Conservation (phyloP, 1,140 invertebrate species). For the Zophobas morio region DNA sequence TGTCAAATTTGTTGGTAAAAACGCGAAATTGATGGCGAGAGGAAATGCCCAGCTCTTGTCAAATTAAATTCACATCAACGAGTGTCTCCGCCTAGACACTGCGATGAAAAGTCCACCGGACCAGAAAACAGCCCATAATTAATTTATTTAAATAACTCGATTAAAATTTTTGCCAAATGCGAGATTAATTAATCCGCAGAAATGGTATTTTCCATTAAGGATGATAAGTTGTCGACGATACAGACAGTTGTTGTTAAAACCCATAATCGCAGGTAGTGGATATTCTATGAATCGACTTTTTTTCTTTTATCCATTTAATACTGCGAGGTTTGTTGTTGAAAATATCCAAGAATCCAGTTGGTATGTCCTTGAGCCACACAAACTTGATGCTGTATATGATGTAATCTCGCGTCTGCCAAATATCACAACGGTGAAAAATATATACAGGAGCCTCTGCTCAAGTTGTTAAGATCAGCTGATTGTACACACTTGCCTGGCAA, state of each 20-base stretch:
- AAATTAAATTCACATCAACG: slow-evolving; percentile 3
- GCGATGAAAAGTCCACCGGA: too few relatives aligned
- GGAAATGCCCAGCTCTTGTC: slow-evolving; percentile 18
- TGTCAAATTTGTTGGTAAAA: slow-evolving; percentile 23
- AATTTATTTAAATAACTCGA: too few relatives aligned
- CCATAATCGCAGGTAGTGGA: background rate
- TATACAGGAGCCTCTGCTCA: background rate
- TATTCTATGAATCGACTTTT: background rate
- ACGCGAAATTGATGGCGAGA: background rate
- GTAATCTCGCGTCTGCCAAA: slow-evolving; percentile 29
- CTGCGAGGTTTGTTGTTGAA: slow-evolving; percentile 11
- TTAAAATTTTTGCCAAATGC: too few relatives aligned
- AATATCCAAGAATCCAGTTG: slow-evolving; percentile 13
- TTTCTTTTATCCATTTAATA: slow-evolving; percentile 8
- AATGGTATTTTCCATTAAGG: background rate
- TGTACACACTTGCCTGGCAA: background rate
- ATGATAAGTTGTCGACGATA: background rate
- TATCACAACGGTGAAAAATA: slow-evolving; percentile 20
- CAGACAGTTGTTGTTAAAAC: background rate
- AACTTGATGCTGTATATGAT: slow-evolving; percentile 28
- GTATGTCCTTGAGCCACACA: slow-evolving; percentile 18
- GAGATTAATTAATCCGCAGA: background rate
- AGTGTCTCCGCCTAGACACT: background rate
- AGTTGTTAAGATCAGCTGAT: slow-evolving; percentile 25
- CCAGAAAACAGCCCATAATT: too few relatives aligned